A percentile compares a stretch with the other conserved stretches of the same genome.
Conservation (phyloP, 2,113 vertebrate genomes). For the Colius striatus region DNA sequence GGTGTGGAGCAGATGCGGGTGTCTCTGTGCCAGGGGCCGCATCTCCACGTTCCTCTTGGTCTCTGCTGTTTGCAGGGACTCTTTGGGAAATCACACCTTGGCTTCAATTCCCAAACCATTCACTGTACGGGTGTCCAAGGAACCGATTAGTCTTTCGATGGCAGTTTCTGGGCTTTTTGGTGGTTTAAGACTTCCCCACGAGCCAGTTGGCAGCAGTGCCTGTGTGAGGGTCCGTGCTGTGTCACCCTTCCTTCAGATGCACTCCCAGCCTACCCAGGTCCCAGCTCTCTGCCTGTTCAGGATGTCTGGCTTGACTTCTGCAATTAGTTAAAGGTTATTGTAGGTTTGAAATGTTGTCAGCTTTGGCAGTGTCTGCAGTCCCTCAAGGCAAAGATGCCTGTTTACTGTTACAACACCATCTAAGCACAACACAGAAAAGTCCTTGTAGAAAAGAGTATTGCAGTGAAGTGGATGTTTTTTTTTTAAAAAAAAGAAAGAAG, state of each 20-base stretch:
- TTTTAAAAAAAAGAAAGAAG: background rate
- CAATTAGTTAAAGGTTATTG: conserved; percentile 59
- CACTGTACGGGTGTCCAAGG: background rate
- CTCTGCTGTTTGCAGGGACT: background rate
- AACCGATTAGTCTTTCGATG: background rate
- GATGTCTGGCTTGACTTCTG: conserved; percentile 26
- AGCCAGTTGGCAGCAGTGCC: conserved; percentile 46
- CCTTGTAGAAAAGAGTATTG: conserved; percentile 30
- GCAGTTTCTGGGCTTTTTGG: conserved; percentile 32
- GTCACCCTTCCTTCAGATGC: conserved; percentile 46
- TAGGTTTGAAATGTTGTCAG: conserved; percentile 52
- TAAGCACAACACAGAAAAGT: conserved; percentile 7
- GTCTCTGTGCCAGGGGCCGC: accelerated
- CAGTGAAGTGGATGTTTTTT: background rate
- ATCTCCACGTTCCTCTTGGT: background rate
- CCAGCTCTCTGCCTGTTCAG: background rate
- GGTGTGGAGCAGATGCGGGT: background rate
- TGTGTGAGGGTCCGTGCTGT: conserved; percentile 25
- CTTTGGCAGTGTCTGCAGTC: conserved; percentile 46
- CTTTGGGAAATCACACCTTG: background rate
- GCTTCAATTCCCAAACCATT: background rate
- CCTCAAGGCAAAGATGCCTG: conserved; percentile 47
- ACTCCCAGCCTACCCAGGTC: conserved; percentile 1
- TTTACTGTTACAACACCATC: conserved; percentile 44
- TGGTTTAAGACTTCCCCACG: background rate